phyloP scores from a whole-genome alignment of 2,888 invertebrate genomes.

The Trissolcus japonicus region DNA sequence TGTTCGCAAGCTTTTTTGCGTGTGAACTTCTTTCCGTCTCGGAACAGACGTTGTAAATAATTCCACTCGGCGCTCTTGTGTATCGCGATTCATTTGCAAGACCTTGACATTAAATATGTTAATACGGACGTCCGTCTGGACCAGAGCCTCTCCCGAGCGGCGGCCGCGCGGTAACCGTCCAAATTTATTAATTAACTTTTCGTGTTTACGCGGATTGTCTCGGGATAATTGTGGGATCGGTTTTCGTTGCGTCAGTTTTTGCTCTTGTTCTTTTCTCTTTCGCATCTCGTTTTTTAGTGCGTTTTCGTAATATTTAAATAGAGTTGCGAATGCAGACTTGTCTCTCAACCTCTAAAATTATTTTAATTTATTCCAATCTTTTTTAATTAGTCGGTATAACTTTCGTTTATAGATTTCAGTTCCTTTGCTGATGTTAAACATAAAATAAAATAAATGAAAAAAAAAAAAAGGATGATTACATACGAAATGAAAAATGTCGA shows the following conservation, averaged over 20 bases:
- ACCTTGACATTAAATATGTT: conserved; percentile 72
- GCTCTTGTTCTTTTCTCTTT: conserved; percentile 3
- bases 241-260: conserved; percentile 29
- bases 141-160: conserved; percentile 62
- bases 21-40: conserved; percentile 54
- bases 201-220: conserved; percentile 51
- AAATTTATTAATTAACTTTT: conserved; percentile 57
- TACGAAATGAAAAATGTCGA: no score
- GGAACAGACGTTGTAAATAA: conserved; percentile 59
- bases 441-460: no score
- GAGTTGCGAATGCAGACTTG: no score
- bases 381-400: neutral
- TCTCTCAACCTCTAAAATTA: no score
- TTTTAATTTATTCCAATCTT: no score
- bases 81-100: conserved; percentile 64
- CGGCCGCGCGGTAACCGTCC: conserved; percentile 50
- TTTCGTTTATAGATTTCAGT: neutral
- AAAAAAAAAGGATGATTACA: no score
- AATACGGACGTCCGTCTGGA: conserved; percentile 62
- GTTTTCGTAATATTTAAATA: no score
- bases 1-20: conserved; percentile 52
- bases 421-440: no score
- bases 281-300: no score
- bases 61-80: conserved; percentile 59
- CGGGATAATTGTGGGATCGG: conserved; percentile 30